Evolutionary conservation across 2,888 invertebrate genomes (phyloP), one percentile per base, ranked within the genome.

Genomic region (Alentia gelatinosa): DNA sequence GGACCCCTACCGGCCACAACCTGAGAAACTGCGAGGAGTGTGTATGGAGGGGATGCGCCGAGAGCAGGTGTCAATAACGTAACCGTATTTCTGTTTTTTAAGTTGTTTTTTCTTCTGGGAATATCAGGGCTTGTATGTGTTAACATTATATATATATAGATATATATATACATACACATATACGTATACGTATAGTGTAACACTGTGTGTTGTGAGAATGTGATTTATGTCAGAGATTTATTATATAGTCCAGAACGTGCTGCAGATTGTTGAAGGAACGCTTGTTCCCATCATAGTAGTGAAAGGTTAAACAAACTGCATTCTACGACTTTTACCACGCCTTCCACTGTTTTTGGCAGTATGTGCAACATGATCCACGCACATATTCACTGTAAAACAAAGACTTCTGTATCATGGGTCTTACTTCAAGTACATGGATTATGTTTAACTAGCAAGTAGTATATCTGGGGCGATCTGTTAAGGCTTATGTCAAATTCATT

Each of bases 91-190:
- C 39, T 79, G 39, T 79, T 79, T 79, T 15, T 79, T 35, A 37
- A n/a, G n/a, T 79, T 37, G 37, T 39, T 19, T 79, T 26, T 79
- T 39, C 39, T 26, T 3, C 9, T 37, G 79, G 37, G 79, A 79
- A 79, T 79, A 35, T 4, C 37, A 79, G 79, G 79, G 39, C 79
- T 35, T 79, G 79, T 37, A 79, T 35, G 79, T 79, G 39, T 79
- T 79, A 79, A 74, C 7, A 15, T 1, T 74, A 26, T 74, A 74
- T 15, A 74, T n/a, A 63, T 63, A n/a, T n/a, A n/a, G n/a, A n/a
- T n/a, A n/a, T n/a, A n/a, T n/a, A n/a, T n/a, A n/a, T n/a, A n/a
- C n/a, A 47, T 47, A 47, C 47, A 47, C 19, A 47, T 47, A 47
- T 47, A 47, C 19, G 19, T 12, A 47, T 47, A 47, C 19, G 9